Percentiles rank a stretch among this genome's conserved stretches.
These are phyloP conservation scores for Tenthredo distinguenda DNA, from an alignment of 2,888 invertebrate species.

Conservation along the genomic window DNA sequence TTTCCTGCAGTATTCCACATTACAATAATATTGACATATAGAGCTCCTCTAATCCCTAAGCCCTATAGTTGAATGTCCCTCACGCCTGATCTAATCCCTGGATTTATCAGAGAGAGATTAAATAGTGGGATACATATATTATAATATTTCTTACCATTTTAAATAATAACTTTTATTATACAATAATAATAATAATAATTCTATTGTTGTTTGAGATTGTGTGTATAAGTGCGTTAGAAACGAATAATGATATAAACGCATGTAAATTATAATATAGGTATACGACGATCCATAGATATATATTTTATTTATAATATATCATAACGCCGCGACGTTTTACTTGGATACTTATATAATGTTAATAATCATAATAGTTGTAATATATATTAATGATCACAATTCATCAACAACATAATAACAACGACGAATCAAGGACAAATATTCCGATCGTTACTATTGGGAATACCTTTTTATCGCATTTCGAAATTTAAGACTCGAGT, in stretches of 20 bases:
- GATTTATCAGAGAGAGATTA: background rate
- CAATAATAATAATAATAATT: background rate
- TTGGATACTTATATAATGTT: background rate
- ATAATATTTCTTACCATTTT: slow-evolving; percentile 1
- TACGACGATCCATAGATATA: background rate
- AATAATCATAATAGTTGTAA: background rate
- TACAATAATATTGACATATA: background rate
- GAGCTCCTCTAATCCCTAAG: background rate
- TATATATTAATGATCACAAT: slow-evolving; percentile 38
- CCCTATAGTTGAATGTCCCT: background rate
- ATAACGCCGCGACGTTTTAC: background rate
- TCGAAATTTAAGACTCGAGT: slow-evolving; percentile 15
- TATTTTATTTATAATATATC: slow-evolving; percentile 4
- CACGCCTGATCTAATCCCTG: background rate
- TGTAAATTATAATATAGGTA: background rate
- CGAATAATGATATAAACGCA: background rate
- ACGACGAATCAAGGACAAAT: slow-evolving; percentile 20
- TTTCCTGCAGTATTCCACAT: background rate
- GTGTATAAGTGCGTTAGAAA: background rate
- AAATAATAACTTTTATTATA: slow-evolving; percentile 36
- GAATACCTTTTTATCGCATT: slow-evolving; percentile 28
- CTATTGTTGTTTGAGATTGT: background rate
- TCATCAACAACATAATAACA: slow-evolving; percentile 32
- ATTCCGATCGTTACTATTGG: background rate
- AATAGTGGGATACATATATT: background rate